These are phyloP conservation scores for Pheosia gnoma DNA, from an alignment of 2,888 invertebrate species.

Conservation along the genomic window DNA sequence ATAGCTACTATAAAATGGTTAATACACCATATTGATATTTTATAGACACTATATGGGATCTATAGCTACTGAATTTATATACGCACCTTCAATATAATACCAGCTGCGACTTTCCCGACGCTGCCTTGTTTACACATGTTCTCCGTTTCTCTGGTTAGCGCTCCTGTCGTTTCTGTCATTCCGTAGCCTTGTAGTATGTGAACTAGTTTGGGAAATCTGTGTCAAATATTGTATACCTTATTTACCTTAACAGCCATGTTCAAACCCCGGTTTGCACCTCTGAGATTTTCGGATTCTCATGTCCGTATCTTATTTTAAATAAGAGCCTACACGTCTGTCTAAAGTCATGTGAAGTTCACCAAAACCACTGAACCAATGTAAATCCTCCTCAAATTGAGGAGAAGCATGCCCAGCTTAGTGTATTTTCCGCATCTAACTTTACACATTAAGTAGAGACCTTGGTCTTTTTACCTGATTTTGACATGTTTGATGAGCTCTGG, in stretches of 20 bases:
- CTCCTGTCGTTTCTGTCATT: constrained; percentile 66
- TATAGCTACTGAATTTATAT: background rate
- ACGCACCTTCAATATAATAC: constrained; percentile 30
- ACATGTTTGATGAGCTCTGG: constrained; percentile 42
- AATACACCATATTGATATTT: background rate
- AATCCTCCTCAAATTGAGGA: too few species aligned
- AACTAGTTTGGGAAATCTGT: constrained; percentile 55
- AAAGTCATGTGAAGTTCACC: too few species aligned
- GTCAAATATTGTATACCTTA: constrained; percentile 4
- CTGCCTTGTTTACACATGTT: constrained; percentile 51
- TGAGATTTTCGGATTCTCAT: too few species aligned
- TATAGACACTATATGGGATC: background rate
- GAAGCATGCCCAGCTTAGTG: too few species aligned
- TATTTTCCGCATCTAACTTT: too few species aligned
- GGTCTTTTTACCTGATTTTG: constrained; percentile 46
- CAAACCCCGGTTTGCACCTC: too few species aligned
- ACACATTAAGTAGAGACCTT: background rate
- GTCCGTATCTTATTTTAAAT: too few species aligned
- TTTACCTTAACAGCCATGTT: too few species aligned
- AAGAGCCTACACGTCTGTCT: too few species aligned
- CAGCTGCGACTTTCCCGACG: constrained; percentile 52
- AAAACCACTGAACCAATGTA: too few species aligned
- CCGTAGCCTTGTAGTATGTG: constrained; percentile 65
- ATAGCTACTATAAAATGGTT: background rate
- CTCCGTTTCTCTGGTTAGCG: constrained; percentile 50